Evolutionary conservation across 2,113 vertebrate species (phyloP).

Genomic region (Carettochelys insculpta): DNA sequence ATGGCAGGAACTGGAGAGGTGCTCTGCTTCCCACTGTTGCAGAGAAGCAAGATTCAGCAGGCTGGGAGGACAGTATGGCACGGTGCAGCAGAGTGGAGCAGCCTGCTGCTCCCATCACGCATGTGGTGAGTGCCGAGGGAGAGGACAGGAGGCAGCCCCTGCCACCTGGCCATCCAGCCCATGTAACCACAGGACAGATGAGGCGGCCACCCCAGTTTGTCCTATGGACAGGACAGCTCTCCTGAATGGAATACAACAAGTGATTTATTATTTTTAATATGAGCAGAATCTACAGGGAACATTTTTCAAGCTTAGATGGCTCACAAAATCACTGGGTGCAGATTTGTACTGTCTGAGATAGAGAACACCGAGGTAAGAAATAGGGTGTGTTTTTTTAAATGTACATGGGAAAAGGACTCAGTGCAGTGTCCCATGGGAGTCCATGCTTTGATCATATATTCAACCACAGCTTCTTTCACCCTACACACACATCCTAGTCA

Average conservation of each 20-base stretch:
- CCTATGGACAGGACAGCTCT: no score
- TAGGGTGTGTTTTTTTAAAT: neutral
- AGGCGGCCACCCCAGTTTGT: no score
- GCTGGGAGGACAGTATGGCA: no score
- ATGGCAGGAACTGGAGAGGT: no score
- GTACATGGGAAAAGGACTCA: neutral
- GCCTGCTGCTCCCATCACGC: no score
- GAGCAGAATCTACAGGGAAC: neutral
- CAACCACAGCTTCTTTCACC: accelerated
- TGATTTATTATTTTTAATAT: slow-evolving; percentile 17
- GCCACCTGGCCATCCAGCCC: no score
- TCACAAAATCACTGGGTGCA: neutral
- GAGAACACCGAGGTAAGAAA: neutral
- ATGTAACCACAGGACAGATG: no score
- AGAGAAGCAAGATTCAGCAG: no score
- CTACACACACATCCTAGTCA: neutral
- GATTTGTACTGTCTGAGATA: neutral
- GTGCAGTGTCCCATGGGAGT: neutral
- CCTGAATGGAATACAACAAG: neutral
- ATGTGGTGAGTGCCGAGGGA: no score
- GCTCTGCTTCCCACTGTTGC: no score
- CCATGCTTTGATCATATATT: neutral
- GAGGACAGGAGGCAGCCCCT: no score
- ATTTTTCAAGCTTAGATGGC: neutral
- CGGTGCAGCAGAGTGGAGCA: no score